Evolutionary conservation across 2,113 vertebrate genomes (phyloP), one percentile per base, ranked within the genome.

Genomic region (Pimephales promelas): DNA sequence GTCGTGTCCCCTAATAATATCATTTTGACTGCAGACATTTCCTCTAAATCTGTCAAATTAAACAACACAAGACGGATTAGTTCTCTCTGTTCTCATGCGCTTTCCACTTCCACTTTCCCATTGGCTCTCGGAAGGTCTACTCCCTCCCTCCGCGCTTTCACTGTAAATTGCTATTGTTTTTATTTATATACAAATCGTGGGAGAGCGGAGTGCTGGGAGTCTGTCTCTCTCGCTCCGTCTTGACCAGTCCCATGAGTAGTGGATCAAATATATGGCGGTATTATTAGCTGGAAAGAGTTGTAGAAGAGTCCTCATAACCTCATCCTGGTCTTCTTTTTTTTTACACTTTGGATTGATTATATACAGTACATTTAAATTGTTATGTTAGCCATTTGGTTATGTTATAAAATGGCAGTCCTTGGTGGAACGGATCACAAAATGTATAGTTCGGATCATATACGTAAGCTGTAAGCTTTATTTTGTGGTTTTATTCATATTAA

Each of bases 141-240:
- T 36, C 49, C 56, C 66, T 81, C 77, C 85, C 79, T 88, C 83
- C 16, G 2, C 22, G 54, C 85, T 84, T 70, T 80, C 73, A 80
- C 82, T 89, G 87, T 88, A 84, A 81, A 78, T 83, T 57, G 57
- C 73, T 34, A 88, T 88, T 88, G 87, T 88, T 83, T 86, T 81
- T 82, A 78, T 87, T 88, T 85, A 78, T 83, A 83, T 78, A 72
- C 80, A 74, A 73, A 72, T 84, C 81, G 74, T 89, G 87, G 87
- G 88, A 88, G 85, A 83, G 80, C 45, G 49, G 81, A 78, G 47
- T 36, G 22, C 82, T 83, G 70, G 83, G 78, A 81, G 34, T 66
- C 18, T 34, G 40, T 78, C 28, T 76, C 71, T 66, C 18, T 76
- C 36, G 26, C 47, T 28, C 2, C 20, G 4, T 77, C 47, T 62